phyloP scores from a whole-genome alignment of 2,113 vertebrate genomes.

The Myotis davidii region DNA sequence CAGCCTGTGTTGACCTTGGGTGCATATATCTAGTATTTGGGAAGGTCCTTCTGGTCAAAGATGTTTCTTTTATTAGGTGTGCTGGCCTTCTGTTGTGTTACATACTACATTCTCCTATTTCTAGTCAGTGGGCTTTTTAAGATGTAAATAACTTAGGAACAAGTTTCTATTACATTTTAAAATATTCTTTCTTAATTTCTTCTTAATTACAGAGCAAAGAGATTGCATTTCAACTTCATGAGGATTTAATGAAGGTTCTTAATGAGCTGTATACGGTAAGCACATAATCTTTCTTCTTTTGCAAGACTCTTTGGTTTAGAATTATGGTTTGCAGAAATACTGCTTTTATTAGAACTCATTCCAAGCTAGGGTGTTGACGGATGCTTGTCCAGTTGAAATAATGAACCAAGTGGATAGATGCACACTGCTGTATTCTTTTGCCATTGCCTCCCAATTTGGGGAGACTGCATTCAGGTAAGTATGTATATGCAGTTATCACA shows the following conservation, averaged over 20 bases:
- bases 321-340: conserved; percentile 37
- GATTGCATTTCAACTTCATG: conserved; percentile 97
- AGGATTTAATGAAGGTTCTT: conserved; percentile 99
- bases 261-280: conserved; percentile 99
- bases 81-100: not conserved
- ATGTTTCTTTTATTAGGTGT: not conserved
- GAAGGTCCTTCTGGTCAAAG: not conserved
- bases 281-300: conserved; percentile 71
- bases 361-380: not conserved
- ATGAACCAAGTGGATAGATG: not conserved
- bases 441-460: not conserved
- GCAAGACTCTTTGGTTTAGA: conserved; percentile 32
- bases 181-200: conserved; percentile 75
- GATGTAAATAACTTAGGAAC: conserved; percentile 39
- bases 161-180: conserved; percentile 59
- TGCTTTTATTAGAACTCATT: not conserved
- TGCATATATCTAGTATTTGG: not conserved
- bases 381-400: not conserved
- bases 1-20: not conserved
- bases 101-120: not conserved
- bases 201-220: conserved; percentile 95
- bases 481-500: not conserved
- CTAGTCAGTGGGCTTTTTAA: not conserved
- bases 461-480: not conserved
- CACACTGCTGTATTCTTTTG: not conserved